A percentile compares a stretch with the other conserved stretches of the same genome.
Conservation (phyloP, 2,888 invertebrate genomes). For the Ochropleura leucogaster region DNA sequence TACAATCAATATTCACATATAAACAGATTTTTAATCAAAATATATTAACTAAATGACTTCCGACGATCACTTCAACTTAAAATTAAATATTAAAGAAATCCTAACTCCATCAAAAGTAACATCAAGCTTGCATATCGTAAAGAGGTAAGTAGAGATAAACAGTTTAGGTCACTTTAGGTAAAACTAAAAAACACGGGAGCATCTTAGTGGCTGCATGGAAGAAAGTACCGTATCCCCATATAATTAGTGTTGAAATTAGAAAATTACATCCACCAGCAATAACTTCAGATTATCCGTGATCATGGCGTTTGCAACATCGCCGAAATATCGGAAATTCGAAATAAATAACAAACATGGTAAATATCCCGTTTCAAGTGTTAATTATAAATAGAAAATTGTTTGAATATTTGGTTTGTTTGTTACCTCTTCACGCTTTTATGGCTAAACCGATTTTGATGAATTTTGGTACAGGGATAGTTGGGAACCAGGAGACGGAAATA, state of each 20-base stretch:
- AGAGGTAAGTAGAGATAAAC: neutral
- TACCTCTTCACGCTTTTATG: too few species aligned
- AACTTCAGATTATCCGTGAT: too few species aligned
- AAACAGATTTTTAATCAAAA: neutral
- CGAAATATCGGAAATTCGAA: too few species aligned
- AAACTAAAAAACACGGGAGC: neutral
- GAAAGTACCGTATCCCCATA: neutral
- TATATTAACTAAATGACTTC: neutral
- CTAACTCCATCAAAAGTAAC: neutral
- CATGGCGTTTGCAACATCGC: too few species aligned
- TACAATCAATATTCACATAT: neutral
- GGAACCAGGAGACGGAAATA: too few species aligned
- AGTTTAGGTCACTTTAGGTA: neutral
- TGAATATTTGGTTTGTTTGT: too few species aligned
- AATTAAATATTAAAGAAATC: neutral
- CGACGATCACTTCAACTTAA: neutral
- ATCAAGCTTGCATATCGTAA: neutral
- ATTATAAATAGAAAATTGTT: too few species aligned
- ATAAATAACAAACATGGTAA: too few species aligned
- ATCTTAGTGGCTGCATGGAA: neutral
- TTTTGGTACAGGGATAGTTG: too few species aligned
- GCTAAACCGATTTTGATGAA: too few species aligned
- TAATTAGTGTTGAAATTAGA: neutral
- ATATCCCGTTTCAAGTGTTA: too few species aligned
- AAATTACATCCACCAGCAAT: too few species aligned